Evolutionary conservation across 2,797 vertebrate species (phyloP).

Genomic region (Hyperoplus immaculatus): DNA sequence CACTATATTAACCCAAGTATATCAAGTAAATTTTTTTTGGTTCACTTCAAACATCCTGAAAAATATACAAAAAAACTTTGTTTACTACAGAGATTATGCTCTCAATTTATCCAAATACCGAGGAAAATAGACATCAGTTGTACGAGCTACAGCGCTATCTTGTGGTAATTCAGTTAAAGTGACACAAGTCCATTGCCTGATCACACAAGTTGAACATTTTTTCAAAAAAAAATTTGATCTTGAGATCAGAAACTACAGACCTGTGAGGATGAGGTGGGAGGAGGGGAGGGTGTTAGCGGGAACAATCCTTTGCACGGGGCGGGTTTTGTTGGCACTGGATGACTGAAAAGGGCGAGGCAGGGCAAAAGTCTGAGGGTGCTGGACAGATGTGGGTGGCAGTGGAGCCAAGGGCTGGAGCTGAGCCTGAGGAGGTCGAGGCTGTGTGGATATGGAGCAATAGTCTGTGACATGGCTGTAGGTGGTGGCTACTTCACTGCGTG

Average conservation of each 20-base stretch:
- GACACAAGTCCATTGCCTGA: background rate
- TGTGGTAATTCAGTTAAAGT: conserved; percentile 36
- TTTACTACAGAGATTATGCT: background rate
- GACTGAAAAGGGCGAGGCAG: conserved; percentile 87
- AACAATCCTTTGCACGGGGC: conserved; percentile 89
- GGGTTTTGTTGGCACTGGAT: conserved; percentile 82
- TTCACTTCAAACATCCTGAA: no score
- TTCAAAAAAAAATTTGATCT: conserved; percentile 8
- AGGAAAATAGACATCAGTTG: background rate
- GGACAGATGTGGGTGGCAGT: conserved; percentile 60
- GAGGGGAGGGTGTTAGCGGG: conserved; percentile 87
- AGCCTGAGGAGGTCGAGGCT: conserved; percentile 62
- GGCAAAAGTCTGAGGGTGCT: conserved; percentile 85
- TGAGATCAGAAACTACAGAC: conserved; percentile 79
- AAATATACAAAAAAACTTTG: background rate
- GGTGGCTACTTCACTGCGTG: conserved; percentile 85
- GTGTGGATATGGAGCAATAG: conserved; percentile 76
- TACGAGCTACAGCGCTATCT: conserved; percentile 26
- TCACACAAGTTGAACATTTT: background rate
- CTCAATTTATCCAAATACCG: no score
- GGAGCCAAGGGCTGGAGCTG: conserved; percentile 84
- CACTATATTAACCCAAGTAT: background rate
- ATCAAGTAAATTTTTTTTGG: no score
- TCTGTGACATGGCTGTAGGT: conserved; percentile 89
- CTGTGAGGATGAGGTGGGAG: conserved; percentile 87